A percentile compares a stretch with the other conserved stretches of the same genome.
Conservation (phyloP, 2,888 invertebrate genomes). For the Geotrupes spiniger region DNA sequence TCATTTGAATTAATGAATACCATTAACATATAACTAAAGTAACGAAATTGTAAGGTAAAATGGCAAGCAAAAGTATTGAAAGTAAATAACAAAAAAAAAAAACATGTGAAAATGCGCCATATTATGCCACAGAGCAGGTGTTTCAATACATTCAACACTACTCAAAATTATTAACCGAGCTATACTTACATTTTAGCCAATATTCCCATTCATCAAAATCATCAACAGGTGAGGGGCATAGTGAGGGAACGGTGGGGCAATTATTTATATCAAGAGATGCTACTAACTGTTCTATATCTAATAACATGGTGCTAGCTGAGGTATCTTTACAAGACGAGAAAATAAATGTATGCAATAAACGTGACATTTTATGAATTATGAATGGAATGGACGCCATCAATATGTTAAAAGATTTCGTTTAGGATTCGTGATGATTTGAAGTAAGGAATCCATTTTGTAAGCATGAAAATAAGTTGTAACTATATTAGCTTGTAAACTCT, state of each 20-base stretch:
- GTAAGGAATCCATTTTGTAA: constrained; percentile 39
- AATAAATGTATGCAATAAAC: constrained; percentile 13
- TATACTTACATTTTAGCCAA: constrained; percentile 48
- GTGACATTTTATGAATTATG: constrained; percentile 11
- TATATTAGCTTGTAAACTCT: constrained; percentile 19
- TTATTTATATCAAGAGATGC: constrained; percentile 42
- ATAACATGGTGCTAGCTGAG: constrained; percentile 50
- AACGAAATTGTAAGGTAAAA: too few relatives aligned
- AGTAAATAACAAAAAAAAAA: too few relatives aligned
- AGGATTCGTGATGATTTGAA: constrained; percentile 35
- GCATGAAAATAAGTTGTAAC: constrained; percentile 38
- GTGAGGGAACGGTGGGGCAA: constrained; percentile 21
- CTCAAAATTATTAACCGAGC: too few relatives aligned
- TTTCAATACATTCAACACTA: too few relatives aligned
- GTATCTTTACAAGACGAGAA: constrained; percentile 38
- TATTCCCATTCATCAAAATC: constrained; percentile 44
- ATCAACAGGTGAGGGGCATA: constrained; percentile 30
- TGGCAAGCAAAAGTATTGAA: too few relatives aligned
- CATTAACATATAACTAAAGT: too few relatives aligned
- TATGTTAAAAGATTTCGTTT: constrained; percentile 35
- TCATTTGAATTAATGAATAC: too few relatives aligned
- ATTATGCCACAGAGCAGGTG: too few relatives aligned
- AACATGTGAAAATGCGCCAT: too few relatives aligned
- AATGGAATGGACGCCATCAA: constrained; percentile 16
- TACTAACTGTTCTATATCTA: constrained; percentile 57